Evolutionary conservation across 2,888 invertebrate genomes (phyloP), one percentile per base, ranked within the genome.

Genomic region (Neoitamus cyanurus): DNA sequence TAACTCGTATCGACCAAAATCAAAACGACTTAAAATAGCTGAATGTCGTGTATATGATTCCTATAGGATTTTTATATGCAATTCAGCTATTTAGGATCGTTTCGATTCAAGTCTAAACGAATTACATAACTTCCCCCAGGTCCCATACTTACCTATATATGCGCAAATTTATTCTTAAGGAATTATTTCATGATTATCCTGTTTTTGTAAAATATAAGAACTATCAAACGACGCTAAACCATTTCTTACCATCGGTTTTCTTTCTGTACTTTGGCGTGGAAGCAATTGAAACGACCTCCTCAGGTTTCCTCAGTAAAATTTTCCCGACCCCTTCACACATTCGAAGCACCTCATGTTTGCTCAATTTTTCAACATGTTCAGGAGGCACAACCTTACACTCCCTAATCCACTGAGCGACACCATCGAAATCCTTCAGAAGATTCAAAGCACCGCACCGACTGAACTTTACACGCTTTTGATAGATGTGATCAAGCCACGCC

Each of bases 291-390:
- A 97, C 95, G n/a, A 95, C 92, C 89, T 97, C 97, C 0, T 96
- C 97, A 0, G 96, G 97, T 87, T 95, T 95, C 85, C 97, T 93
- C 2, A 97, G 92, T 48, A 97, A 91, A 82, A 97, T 92, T 86
- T 95, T 93, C 0, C 97, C 97, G 0, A 97, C 97, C 0, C 97
- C 97, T 91, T 97, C 97, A 89, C 97, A 97, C 88, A 96, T 93
- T 87, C 90, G 90, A 84, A 93, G 86, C 3, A 93, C 92, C 86
- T 93, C 93, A 86, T 93, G 93, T 86, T 92, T 92, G 85, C 92
- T 88, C 28, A 93, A 88, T 86, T 91, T 91, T 36, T 90, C 90
- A 37, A 91, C 88, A 58, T 91, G 92, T 2, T 92, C 91, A 31
- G 92, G 92, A 6, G 93, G 91, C 31, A 95, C 91, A 73, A 91